These are phyloP conservation scores for Vandiemenella viatica DNA, from an alignment of 2,888 invertebrate species.

Conservation along the genomic window DNA sequence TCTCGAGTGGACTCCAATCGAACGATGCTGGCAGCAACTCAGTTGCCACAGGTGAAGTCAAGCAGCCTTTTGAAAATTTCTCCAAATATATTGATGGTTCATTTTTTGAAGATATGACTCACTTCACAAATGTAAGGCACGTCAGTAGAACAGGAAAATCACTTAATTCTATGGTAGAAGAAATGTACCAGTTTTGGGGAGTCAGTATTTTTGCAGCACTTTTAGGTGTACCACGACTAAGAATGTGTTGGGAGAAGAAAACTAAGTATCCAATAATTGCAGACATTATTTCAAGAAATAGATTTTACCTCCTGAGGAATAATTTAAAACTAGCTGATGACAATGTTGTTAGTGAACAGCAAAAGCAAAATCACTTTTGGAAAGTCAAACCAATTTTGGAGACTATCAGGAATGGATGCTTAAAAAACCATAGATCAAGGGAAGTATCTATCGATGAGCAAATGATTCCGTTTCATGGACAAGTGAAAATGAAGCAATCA, in stretches of 20 bases:
- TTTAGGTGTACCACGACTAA: slow-evolving; percentile 1
- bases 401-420: slow-evolving; percentile 4
- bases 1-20: no score
- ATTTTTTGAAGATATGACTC: slow-evolving; percentile 2
- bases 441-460: slow-evolving; percentile 6
- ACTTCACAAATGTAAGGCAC: neutral
- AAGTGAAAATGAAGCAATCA: slow-evolving; percentile 1
- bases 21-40: no score
- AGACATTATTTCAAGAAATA: slow-evolving; percentile 1
- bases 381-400: slow-evolving; percentile 3
- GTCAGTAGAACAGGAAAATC: neutral
- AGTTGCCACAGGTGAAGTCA: no score
- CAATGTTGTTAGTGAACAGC: slow-evolving; percentile 1
- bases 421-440: slow-evolving; percentile 2
- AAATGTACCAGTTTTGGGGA: slow-evolving; percentile 1
- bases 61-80: neutral
- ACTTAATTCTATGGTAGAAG: slow-evolving; percentile 1
- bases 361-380: neutral
- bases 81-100: neutral
- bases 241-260: slow-evolving; percentile 3
- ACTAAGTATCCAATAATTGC: slow-evolving; percentile 2
- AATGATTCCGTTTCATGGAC: slow-evolving; percentile 9
- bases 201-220: slow-evolving; percentile 1
- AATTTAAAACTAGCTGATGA: slow-evolving; percentile 8
- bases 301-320: slow-evolving; percentile 1